These are phyloP conservation scores for Cyprichromis sp. DNA, from an alignment of 2,113 vertebrate species.

Conservation along the genomic window DNA sequence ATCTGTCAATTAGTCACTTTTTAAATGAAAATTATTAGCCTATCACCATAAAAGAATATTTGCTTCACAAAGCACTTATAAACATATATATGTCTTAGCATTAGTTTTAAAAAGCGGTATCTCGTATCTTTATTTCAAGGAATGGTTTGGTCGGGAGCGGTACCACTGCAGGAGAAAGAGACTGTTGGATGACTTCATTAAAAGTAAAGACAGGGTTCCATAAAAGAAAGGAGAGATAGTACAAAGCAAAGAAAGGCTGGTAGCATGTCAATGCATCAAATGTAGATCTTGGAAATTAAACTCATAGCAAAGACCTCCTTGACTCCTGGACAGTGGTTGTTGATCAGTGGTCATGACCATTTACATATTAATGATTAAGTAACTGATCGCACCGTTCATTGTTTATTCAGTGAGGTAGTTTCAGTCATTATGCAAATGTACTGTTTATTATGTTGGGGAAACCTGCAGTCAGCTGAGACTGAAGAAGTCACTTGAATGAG, in stretches of 20 bases:
- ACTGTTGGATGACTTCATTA: neutral
- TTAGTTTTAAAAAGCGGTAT: neutral
- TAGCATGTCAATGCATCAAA: neutral
- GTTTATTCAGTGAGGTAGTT: neutral
- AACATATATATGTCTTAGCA: neutral
- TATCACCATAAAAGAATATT: neutral
- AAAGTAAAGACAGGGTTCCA: neutral
- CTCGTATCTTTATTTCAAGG: neutral
- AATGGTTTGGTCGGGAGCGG: neutral
- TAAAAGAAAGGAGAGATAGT: neutral
- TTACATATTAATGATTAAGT: neutral
- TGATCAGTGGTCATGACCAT: neutral
- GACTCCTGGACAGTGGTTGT: neutral
- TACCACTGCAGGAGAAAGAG: neutral
- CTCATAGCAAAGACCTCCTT: neutral
- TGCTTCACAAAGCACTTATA: neutral
- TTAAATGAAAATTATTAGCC: neutral
- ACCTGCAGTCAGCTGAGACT: neutral
- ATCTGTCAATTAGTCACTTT: neutral
- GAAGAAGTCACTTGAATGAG: neutral
- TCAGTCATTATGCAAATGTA: neutral
- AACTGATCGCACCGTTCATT: accelerated
- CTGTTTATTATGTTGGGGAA: neutral
- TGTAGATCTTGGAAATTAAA: neutral
- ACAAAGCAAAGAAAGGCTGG: neutral